These are phyloP conservation scores for Actinia equina DNA, from an alignment of 64 coral and sea anemone genomes.

Conservation along the genomic window DNA sequence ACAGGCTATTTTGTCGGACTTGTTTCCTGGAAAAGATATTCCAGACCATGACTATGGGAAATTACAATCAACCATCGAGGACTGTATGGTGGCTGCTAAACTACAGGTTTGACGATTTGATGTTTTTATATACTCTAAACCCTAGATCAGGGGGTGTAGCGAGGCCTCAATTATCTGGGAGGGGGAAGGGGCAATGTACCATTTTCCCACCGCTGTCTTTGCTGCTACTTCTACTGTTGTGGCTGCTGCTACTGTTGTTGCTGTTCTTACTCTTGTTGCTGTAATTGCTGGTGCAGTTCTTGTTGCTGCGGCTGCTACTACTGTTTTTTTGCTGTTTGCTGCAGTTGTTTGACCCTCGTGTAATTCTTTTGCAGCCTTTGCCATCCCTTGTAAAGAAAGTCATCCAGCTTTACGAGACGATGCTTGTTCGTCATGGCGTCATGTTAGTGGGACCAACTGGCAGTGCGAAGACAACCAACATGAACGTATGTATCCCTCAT, in stretches of 20 bases:
- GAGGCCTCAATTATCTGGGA: too few species aligned
- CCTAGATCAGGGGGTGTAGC: too few species aligned
- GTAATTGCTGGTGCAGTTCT: too few species aligned
- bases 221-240: too few species aligned
- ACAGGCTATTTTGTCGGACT: conserved; percentile 93
- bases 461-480: conserved; percentile 85
- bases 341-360: neutral
- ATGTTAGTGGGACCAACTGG: conserved; percentile 99
- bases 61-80: conserved; percentile 93
- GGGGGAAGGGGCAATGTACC: too few species aligned
- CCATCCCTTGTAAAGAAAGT: conserved; percentile 90
- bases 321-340: neutral
- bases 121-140: too few species aligned
- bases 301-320: neutral
- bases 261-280: too few species aligned
- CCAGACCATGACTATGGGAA: conserved; percentile 99
- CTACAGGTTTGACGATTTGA: conserved; percentile 48
- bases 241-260: too few species aligned
- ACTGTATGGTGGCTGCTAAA: conserved; percentile 57
- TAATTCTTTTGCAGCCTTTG: conserved; percentile 33
- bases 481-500: conserved; percentile 34
- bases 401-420: conserved; percentile 97
- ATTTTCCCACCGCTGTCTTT: too few species aligned
- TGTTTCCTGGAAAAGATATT: conserved; percentile 96
- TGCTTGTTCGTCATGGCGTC: conserved; percentile 96